Conservation (phyloP, 2,797 vertebrate genomes). For the Otolemur crassicaudatus region DNA sequence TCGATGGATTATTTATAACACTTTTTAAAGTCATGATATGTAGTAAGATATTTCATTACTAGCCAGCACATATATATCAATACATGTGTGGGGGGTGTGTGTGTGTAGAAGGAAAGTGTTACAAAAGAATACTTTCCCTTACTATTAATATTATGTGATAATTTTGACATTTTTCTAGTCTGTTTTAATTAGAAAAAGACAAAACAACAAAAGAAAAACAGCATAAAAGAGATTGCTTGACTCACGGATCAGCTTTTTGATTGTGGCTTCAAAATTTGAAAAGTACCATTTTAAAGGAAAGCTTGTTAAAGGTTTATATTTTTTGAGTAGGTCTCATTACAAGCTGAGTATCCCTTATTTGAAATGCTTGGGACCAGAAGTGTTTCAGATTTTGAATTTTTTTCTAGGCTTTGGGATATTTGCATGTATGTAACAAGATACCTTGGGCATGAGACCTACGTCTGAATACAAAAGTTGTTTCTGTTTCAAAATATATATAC, state of each 20-base stretch:
- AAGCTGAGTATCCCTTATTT: background rate
- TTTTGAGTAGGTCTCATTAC: slow-evolving; percentile 3
- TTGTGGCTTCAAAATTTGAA: background rate
- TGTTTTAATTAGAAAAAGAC: slow-evolving; percentile 21
- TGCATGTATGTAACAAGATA: background rate
- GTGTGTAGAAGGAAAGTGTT: background rate
- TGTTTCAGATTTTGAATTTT: background rate
- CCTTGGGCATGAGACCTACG: background rate
- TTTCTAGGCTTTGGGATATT: background rate
- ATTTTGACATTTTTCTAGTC: slow-evolving; percentile 1
- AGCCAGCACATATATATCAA: background rate
- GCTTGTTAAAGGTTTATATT: background rate
- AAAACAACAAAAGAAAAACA: background rate
- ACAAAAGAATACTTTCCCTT: background rate
- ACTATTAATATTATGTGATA: background rate
- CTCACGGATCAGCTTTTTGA: background rate
- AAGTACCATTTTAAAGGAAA: slow-evolving; percentile 48
- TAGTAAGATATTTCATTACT: background rate
- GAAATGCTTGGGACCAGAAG: background rate
- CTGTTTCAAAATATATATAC: background rate
- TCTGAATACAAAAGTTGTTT: background rate
- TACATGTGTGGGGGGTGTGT: background rate
- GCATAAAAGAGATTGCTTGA: slow-evolving; percentile 6
- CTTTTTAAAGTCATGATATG: background rate
- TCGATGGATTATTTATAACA: background rate